These are phyloP conservation scores for Paragorgia papillata DNA, from an alignment of 92 coral and sea anemone species.

Conservation along the genomic window DNA sequence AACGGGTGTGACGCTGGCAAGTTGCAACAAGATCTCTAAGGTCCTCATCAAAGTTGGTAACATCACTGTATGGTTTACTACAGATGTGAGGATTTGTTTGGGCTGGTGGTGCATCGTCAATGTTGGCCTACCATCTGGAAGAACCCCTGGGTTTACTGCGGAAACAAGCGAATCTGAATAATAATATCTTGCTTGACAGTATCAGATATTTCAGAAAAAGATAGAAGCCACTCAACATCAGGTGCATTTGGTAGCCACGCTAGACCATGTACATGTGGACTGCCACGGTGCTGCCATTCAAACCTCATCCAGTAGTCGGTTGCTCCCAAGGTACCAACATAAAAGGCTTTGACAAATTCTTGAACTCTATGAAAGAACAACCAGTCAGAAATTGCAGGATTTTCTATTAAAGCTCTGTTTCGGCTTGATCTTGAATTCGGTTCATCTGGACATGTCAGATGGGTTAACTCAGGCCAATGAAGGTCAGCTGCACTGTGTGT, in stretches of 20 bases:
- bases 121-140: slow-evolving; percentile 19
- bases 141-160: slow-evolving; percentile 21
- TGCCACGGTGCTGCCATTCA: slow-evolving; percentile 39
- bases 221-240: slow-evolving; percentile 19
- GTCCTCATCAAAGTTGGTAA: slow-evolving; percentile 20
- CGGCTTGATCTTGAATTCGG: slow-evolving; percentile 23
- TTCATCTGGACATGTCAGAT: slow-evolving; percentile 14
- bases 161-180: slow-evolving; percentile 28
- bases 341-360: slow-evolving; percentile 21
- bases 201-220: slow-evolving; percentile 17
- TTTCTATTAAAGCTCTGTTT: slow-evolving; percentile 23
- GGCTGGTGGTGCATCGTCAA: slow-evolving; percentile 26
- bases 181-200: slow-evolving; percentile 19
- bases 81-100: slow-evolving; percentile 33
- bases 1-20: slow-evolving; percentile 27
- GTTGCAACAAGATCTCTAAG: slow-evolving; percentile 24
- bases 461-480: slow-evolving; percentile 36
- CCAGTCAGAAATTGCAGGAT: slow-evolving; percentile 30
- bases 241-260: slow-evolving; percentile 32
- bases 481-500: slow-evolving; percentile 37
- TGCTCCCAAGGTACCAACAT: slow-evolving; percentile 16
- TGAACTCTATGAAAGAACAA: slow-evolving; percentile 29
- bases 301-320: slow-evolving; percentile 32
- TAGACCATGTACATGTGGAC: slow-evolving; percentile 23
- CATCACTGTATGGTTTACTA: slow-evolving; percentile 1